Base-by-base conservation (phyloP, 2,797 vertebrate species). In the Apogon hyalosoma region DNA sequence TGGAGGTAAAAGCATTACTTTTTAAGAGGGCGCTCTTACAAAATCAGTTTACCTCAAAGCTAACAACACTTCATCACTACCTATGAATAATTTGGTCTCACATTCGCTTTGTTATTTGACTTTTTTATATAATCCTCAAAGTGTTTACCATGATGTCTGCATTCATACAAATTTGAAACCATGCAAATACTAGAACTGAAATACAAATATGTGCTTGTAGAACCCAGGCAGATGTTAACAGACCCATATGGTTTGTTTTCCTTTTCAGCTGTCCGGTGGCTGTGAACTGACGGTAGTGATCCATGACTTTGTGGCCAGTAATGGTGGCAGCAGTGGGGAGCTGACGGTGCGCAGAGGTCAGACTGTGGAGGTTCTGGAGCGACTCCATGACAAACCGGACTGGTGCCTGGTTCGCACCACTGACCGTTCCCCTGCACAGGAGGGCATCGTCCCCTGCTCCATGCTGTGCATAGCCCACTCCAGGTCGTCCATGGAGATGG, bases 401-500 rank as follows among this genome's bases (percentile, higher is more conserved):
- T 99, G 98, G 98, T 99, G 97, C 39, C 92, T 99, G 75, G 98
- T 99, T 53, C 92, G 98, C 16, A 99, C 98, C 87, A 98, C 97
- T 0, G 98, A 99, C 81, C 95, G 97, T 12, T 98, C 96, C 0
- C 98, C 98, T 0, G 97, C 98, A 1, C 96, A 95, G 0, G 98
- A 99, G 88, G 98, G 98, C 63, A 93, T 99, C 33, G 98, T 99
- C 0, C 98, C 98, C 80, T 98, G 97, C 13, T 93, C 96, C 66
- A 97, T 95, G 46, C 96, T 99, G 58, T 99, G 98, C 82, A 98
- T 99, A 7, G 98, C 98, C 60, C 98, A 99, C 89, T 99, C 98
- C 1, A 93, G 98, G 69, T 99, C 98, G 15, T 98, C 97, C 80
- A 98, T 99, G 96, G 98, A 99, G 87, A 99, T 99, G 97, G 98